Percentiles rank a stretch among this genome's conserved stretches.
These are phyloP conservation scores for Ips typographus DNA, from an alignment of 1,140 invertebrate genomes.

Conservation along the genomic window DNA sequence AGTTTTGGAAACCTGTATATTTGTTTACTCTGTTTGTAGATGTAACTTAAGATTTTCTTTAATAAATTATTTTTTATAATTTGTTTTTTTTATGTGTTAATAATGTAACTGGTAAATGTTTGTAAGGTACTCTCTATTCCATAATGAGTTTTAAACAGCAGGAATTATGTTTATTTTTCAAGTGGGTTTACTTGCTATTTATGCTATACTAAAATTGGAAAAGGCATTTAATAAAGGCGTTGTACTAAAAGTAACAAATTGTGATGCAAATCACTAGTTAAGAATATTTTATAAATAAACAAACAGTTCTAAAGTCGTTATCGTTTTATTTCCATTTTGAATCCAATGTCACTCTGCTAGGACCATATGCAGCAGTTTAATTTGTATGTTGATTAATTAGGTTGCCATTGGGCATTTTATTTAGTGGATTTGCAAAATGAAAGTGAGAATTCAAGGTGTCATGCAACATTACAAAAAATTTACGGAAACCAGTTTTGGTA, in stretches of 20 bases:
- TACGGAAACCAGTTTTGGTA: background rate
- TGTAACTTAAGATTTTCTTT: conserved; percentile 22
- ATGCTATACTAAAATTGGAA: no score
- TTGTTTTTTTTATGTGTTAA: background rate
- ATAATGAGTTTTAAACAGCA: no score
- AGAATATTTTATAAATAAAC: conserved; percentile 26
- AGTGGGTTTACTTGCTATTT: background rate
- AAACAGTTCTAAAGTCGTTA: background rate
- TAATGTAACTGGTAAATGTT: no score
- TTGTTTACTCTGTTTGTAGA: conserved; percentile 16
- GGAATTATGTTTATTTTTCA: background rate
- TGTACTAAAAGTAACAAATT: no score
- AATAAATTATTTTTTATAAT: conserved; percentile 32
- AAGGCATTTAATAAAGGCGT: no score
- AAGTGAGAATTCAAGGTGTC: conserved; percentile 18
- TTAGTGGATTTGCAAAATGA: conserved; percentile 7
- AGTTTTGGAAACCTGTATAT: conserved; percentile 11
- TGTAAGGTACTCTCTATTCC: no score
- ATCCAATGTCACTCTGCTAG: conserved; percentile 26
- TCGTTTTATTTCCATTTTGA: conserved; percentile 37
- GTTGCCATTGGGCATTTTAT: conserved; percentile 13
- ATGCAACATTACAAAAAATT: background rate
- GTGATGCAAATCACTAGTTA: conserved; percentile 9
- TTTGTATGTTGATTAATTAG: conserved; percentile 27
- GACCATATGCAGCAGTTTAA: conserved; percentile 32